Base-by-base conservation (phyloP, 2,113 vertebrate species). In the Alectura lathami region DNA sequence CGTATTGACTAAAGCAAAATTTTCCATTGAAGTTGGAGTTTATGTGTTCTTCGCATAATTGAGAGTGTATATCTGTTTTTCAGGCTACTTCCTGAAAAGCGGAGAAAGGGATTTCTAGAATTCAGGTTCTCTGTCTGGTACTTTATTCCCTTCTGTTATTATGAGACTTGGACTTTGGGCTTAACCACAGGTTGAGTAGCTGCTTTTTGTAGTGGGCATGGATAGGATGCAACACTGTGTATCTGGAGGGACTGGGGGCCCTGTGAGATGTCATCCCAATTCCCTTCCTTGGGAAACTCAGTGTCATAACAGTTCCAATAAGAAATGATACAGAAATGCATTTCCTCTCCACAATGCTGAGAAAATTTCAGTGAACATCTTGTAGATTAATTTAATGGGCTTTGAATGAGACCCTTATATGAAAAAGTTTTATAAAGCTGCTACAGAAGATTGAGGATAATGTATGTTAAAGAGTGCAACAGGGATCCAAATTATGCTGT, bases 1-100 rank as follows among this genome's bases (percentile, higher is more conserved):
- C 70, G n/a, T 89, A 88, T 30, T 10, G 38, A 94, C 90, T 88
- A 64, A 96, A 96, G 62, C 53, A 85, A 92, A 88, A 94, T 66
- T 88, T 76, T 94, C 57, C 32, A 93, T 60, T 1, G 2, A 88
- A 95, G 93, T 54, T 40, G 43, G 86, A 83, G 16, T 72, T 92
- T 72, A 57, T 78, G 67, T 91, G 53, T 73, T 57, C 53, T 88
- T 50, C 69, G 70, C 59, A 27, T 45, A 75, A 50, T 75, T 93
- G 36, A 59, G 24, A 73, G 63, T 11, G 15, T 82, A 23, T 87
- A 86, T 51, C 30, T 86, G 13, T 30, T 88, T 96, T 79, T 93
- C 76, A 91, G 54, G 66, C 36, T 45, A 75, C 40, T 21, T 59
- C 47, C 30, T 48, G 27, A 96, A 92, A 91, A 21, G 23, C 38